Evolutionary conservation across 2,113 vertebrate species (phyloP).

Genomic region (Saimiri boliviensis): DNA sequence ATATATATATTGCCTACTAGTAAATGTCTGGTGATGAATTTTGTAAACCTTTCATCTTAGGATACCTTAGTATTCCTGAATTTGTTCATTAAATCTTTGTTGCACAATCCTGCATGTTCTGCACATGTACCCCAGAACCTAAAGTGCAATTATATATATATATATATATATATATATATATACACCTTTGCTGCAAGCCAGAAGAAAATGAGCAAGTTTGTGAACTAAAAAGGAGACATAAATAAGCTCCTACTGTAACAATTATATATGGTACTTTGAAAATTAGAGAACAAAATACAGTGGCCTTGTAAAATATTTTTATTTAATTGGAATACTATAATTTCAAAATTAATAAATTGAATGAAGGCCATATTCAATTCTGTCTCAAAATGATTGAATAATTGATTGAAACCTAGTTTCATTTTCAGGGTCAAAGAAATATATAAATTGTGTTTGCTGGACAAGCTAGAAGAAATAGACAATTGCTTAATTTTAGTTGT

Average conservation of each 20-base stretch:
- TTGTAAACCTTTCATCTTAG: constrained; percentile 59
- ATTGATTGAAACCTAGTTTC: constrained; percentile 49
- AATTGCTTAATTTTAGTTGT: constrained; percentile 58
- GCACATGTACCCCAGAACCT: too few relatives aligned
- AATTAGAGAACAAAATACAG: not conserved
- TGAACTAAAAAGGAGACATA: constrained; percentile 48
- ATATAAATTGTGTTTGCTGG: constrained; percentile 38
- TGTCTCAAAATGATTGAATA: constrained; percentile 49
- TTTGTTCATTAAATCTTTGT: constrained; percentile 62
- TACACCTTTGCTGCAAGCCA: constrained; percentile 45
- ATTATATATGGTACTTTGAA: not conserved
- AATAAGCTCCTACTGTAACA: constrained; percentile 41
- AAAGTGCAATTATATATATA: too few relatives aligned
- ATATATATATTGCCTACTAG: constrained; percentile 55
- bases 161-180: fast-evolving
- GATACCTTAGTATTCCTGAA: not conserved
- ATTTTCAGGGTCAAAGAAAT: constrained; percentile 63
- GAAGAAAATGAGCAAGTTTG: constrained; percentile 13
- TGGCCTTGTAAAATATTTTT: constrained; percentile 35
- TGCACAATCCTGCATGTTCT: too few relatives aligned
- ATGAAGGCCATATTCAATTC: constrained; percentile 19
- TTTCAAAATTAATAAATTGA: constrained; percentile 53
- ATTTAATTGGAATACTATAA: constrained; percentile 16
- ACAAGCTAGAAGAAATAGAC: constrained; percentile 35
- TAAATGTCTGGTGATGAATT: constrained; percentile 55